Percentiles rank a stretch among this genome's conserved stretches.
Evolutionary conservation across 2,888 invertebrate genomes (phyloP).

Genomic region (Schizotus pectinicornis): DNA sequence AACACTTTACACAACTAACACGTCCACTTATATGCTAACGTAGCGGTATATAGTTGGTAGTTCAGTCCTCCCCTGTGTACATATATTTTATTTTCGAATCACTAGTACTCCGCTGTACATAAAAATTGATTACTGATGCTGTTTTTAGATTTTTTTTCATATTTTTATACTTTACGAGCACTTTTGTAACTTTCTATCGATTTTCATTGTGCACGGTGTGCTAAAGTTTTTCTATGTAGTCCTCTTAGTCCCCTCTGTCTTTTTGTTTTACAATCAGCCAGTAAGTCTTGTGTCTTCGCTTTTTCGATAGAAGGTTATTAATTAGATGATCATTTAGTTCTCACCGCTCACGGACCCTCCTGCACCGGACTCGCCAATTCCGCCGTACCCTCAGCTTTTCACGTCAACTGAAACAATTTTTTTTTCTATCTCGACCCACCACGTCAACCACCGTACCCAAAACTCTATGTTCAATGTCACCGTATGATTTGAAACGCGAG

Average conservation of each 20-base stretch:
- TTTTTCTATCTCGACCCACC: too few relatives aligned
- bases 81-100: conserved; percentile 35
- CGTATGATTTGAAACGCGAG: too few relatives aligned
- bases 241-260: conserved; percentile 39
- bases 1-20: conserved; percentile 39
- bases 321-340: conserved; percentile 48
- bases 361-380: not conserved
- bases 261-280: conserved; percentile 38
- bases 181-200: conserved; percentile 56
- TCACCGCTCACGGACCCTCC: conserved; percentile 11
- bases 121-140: conserved; percentile 18
- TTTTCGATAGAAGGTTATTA: conserved; percentile 55
- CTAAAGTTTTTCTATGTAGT: conserved; percentile 45
- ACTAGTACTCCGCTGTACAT: conserved; percentile 20
- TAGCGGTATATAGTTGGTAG: conserved; percentile 41
- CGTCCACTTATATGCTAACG: conserved; percentile 35
- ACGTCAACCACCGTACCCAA: too few relatives aligned
- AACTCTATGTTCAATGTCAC: too few relatives aligned
- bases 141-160: conserved; percentile 26
- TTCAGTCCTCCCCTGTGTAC: conserved; percentile 45
- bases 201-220: conserved; percentile 45
- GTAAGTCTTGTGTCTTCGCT: conserved; percentile 45
- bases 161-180: conserved; percentile 41
- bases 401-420: not conserved
- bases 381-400: not conserved